Evolutionary conservation across 1,140 invertebrate species (phyloP).

Genomic region (Aethina tumida): DNA sequence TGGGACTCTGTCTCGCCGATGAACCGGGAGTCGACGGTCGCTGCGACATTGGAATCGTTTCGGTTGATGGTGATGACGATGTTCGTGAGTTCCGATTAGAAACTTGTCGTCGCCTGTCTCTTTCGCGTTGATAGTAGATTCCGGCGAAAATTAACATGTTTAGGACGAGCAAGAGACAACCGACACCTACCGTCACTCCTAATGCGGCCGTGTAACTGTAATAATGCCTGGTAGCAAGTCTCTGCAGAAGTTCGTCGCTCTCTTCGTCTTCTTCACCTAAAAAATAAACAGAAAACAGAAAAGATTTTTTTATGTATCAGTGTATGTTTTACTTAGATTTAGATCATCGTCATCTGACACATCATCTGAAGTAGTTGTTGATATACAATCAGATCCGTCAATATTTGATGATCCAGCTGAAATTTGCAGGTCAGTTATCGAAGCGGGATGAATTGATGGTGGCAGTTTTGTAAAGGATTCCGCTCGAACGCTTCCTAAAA

Average conservation of each 20-base stretch:
- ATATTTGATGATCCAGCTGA: slow-evolving; percentile 12
- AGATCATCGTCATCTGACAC: slow-evolving; percentile 16
- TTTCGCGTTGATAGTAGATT: slow-evolving; percentile 73
- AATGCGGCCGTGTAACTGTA: slow-evolving; percentile 69
- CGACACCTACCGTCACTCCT: slow-evolving; percentile 81
- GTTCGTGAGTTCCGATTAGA: slow-evolving; percentile 14
- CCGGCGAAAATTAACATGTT: slow-evolving; percentile 83
- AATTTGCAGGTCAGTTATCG: slow-evolving; percentile 31
- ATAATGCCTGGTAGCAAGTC: slow-evolving; percentile 45
- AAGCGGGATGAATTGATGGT: slow-evolving; percentile 35
- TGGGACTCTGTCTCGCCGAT: slow-evolving; percentile 25
- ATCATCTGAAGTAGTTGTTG: slow-evolving; percentile 32
- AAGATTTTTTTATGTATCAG: background rate
- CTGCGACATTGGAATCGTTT: slow-evolving; percentile 39
- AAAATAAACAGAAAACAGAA: slow-evolving; percentile 18
- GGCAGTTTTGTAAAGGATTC: slow-evolving; percentile 49
- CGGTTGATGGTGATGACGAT: slow-evolving; percentile 25
- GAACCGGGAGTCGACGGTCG: slow-evolving; percentile 26
- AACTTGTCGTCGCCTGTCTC: slow-evolving; percentile 37
- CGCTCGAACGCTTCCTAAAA: slow-evolving; percentile 43
- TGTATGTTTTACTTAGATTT: slow-evolving; percentile 9
- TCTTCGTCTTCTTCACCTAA: slow-evolving; percentile 35
- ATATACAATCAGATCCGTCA: slow-evolving; percentile 33
- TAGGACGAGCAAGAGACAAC: slow-evolving; percentile 73
- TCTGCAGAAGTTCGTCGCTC: slow-evolving; percentile 42